These are phyloP conservation scores for Chamaea fasciata DNA, from an alignment of 2,113 vertebrate species.

Conservation along the genomic window DNA sequence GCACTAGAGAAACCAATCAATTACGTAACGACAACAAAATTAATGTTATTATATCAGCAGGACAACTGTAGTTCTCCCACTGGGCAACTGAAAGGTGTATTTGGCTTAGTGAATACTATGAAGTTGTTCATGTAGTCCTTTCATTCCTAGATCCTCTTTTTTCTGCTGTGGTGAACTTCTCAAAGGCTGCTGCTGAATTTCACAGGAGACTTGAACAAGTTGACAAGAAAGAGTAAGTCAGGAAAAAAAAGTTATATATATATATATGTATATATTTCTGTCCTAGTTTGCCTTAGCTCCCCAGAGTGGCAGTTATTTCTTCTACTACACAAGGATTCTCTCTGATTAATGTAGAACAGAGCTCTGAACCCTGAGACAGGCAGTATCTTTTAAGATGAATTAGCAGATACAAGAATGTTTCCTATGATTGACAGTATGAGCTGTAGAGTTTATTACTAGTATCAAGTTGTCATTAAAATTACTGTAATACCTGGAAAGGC, in stretches of 20 bases:
- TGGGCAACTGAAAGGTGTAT: not conserved
- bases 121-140: not conserved
- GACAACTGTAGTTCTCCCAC: not conserved
- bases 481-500: not conserved
- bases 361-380: not conserved
- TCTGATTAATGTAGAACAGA: not conserved
- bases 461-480: not conserved
- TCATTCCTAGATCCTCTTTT: constrained; percentile 80
- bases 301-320: not conserved
- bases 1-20: not conserved
- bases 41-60: not conserved
- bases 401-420: not conserved
- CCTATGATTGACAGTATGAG: not conserved
- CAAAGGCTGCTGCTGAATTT: constrained; percentile 78
- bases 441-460: not conserved
- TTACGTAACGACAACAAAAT: not conserved
- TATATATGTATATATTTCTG: no score
- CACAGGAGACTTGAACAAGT: constrained; percentile 76
- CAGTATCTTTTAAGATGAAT: not conserved
- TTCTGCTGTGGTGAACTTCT: constrained; percentile 88
- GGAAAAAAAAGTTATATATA: not conserved
- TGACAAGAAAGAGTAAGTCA: constrained; percentile 82
- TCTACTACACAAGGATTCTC: not conserved
- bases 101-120: not conserved
- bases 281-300: not conserved